Conservation (phyloP, 2,113 vertebrate genomes). For the Plectropomus leopardus region DNA sequence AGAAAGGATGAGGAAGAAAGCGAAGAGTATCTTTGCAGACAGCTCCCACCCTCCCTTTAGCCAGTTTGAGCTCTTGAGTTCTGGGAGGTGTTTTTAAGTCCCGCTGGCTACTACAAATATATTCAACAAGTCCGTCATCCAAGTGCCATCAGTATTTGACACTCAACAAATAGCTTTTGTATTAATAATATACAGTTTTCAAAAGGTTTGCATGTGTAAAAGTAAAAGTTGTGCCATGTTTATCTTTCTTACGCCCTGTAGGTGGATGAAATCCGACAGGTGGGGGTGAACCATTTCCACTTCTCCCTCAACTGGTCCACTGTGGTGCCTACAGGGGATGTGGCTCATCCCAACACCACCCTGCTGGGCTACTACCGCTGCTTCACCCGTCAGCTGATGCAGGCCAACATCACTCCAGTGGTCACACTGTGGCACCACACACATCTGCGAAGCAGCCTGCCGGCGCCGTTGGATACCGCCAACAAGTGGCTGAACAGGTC, state of each 20-base stretch:
- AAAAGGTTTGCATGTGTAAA: background rate
- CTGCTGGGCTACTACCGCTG: constrained; percentile 93
- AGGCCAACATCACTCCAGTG: constrained; percentile 91
- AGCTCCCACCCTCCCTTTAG: no score
- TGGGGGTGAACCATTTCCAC: constrained; percentile 91
- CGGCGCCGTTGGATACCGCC: constrained; percentile 81
- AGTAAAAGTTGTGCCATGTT: no score
- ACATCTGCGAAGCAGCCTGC: constrained; percentile 87
- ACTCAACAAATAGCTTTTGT: no score
- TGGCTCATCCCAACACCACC: constrained; percentile 87
- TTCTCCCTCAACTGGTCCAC: constrained; percentile 95
- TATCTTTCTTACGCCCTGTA: constrained; percentile 8
- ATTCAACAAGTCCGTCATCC: no score
- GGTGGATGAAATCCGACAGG: constrained; percentile 86
- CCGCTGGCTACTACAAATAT: no score
- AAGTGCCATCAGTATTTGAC: no score
- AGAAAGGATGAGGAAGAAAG: no score
- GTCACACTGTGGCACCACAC: constrained; percentile 94
- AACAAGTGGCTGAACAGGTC: constrained; percentile 91
- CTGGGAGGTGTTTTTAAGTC: no score
- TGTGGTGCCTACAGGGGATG: constrained; percentile 89
- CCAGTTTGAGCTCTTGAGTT: no score
- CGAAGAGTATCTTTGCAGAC: no score
- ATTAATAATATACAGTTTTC: background rate
- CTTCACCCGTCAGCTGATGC: constrained; percentile 89